phyloP scores from a whole-genome alignment of 2,888 invertebrate genomes.

The Thymelicus acteon region DNA sequence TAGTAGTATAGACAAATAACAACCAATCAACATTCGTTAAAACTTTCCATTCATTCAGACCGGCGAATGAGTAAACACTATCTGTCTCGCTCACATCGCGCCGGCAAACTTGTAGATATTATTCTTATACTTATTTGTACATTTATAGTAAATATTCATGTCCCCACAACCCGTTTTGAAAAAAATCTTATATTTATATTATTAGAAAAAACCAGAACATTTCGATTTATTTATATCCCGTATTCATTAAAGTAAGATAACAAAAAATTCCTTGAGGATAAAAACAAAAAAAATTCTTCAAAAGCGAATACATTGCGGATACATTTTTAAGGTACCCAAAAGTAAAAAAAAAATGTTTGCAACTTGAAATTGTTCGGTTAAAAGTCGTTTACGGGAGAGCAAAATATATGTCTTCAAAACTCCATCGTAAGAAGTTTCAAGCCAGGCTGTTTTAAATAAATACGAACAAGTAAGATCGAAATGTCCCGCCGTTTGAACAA shows the following conservation, averaged over 20 bases:
- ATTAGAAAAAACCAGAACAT: slow-evolving; percentile 54
- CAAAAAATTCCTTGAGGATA: neutral
- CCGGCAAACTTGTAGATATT: slow-evolving; percentile 24
- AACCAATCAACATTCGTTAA: slow-evolving; percentile 29
- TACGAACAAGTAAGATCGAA: slow-evolving; percentile 36
- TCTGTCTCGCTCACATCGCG: neutral
- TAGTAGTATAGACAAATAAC: slow-evolving; percentile 30
- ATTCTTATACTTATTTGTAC: slow-evolving; percentile 31
- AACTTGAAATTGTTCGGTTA: too few relatives aligned
- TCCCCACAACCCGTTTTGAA: slow-evolving; percentile 59
- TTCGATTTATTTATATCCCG: slow-evolving; percentile 46
- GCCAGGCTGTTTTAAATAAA: neutral
- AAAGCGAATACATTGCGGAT: too few relatives aligned
- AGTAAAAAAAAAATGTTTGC: too few relatives aligned
- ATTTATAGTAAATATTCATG: slow-evolving; percentile 45
- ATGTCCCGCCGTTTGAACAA: slow-evolving; percentile 46
- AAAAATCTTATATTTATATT: slow-evolving; percentile 53
- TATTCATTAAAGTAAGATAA: neutral
- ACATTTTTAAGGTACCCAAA: too few relatives aligned
- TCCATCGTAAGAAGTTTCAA: too few relatives aligned
- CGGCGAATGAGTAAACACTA: slow-evolving; percentile 17
- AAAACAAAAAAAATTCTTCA: slow-evolving; percentile 10
- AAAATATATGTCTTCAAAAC: too few relatives aligned
- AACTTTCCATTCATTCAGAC: slow-evolving; percentile 27
- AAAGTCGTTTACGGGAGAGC: too few relatives aligned